Conservation (phyloP, 2,888 invertebrate species). For the Ophioninae sp. region DNA sequence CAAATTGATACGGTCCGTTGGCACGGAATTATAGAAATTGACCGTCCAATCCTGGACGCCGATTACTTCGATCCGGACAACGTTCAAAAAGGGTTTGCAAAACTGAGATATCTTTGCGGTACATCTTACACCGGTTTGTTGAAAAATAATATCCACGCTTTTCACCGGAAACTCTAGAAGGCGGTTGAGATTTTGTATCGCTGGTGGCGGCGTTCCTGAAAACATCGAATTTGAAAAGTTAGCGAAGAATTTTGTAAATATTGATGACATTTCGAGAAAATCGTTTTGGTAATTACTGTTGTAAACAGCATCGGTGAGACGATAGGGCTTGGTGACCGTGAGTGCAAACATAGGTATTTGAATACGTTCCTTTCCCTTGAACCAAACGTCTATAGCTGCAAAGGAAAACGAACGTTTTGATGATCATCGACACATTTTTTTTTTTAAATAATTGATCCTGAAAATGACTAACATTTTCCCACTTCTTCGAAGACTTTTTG, state of each 20-base stretch:
- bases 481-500: constrained; percentile 75
- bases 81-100: constrained; percentile 72
- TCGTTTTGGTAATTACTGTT: constrained; percentile 15
- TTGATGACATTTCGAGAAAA: too few relatives aligned
- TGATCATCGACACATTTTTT: background rate
- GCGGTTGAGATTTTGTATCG: constrained; percentile 64
- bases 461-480: constrained; percentile 71
- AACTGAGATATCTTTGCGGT: constrained; percentile 66
- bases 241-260: background rate
- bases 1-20: constrained; percentile 70
- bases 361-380: constrained; percentile 73
- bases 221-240: background rate
- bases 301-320: constrained; percentile 71
- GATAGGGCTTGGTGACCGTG: constrained; percentile 73
- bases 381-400: constrained; percentile 73
- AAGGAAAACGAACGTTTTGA: constrained; percentile 36
- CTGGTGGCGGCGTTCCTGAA: constrained; percentile 62
- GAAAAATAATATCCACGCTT: constrained; percentile 67
- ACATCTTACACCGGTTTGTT: constrained; percentile 64
- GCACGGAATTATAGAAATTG: constrained; percentile 70
- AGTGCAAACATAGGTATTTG: constrained; percentile 77
- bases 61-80: constrained; percentile 66
- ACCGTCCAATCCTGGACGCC: constrained; percentile 65
- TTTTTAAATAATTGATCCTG: background rate
- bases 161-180: constrained; percentile 66